Conservation (phyloP, 2,113 vertebrate species). For the Coryphaenoides rupestris region DNA sequence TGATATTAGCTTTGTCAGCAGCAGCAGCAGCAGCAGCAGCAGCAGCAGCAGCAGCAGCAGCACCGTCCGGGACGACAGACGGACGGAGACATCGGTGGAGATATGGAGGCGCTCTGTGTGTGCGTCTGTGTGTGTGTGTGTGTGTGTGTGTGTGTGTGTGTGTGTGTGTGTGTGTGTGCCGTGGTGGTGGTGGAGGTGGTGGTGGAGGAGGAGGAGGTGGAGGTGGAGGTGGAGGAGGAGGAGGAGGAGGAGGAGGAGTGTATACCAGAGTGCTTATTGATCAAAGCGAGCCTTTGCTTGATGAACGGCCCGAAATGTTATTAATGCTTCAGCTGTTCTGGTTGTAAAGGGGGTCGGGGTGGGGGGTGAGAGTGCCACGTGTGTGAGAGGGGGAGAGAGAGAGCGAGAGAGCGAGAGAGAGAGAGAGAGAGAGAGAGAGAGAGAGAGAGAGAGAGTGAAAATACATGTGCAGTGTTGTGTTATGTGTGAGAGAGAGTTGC, state of each 20-base stretch:
- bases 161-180: too few species aligned
- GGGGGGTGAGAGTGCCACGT: not conserved
- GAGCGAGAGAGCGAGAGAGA: not conserved
- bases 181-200: too few species aligned
- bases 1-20: constrained; percentile 65
- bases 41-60: too few species aligned
- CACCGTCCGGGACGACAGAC: too few species aligned
- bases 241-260: constrained; percentile 46
- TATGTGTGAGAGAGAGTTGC: not conserved
- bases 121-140: too few species aligned
- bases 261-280: constrained; percentile 68
- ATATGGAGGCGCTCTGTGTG: constrained; percentile 46
- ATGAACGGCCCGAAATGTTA: constrained; percentile 62
- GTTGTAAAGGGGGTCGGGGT: constrained; percentile 20
- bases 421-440: not conserved
- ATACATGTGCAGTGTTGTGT: too few species aligned
- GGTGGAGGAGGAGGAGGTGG: too few species aligned
- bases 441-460: not conserved
- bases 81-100: too few species aligned
- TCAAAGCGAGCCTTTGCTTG: constrained; percentile 48
- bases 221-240: too few species aligned
- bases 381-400: not conserved
- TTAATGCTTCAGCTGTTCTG: constrained; percentile 52
- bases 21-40: too few species aligned
- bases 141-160: too few species aligned